Conservation (phyloP, 2,888 invertebrate genomes). For the Plemyria rubiginata region DNA sequence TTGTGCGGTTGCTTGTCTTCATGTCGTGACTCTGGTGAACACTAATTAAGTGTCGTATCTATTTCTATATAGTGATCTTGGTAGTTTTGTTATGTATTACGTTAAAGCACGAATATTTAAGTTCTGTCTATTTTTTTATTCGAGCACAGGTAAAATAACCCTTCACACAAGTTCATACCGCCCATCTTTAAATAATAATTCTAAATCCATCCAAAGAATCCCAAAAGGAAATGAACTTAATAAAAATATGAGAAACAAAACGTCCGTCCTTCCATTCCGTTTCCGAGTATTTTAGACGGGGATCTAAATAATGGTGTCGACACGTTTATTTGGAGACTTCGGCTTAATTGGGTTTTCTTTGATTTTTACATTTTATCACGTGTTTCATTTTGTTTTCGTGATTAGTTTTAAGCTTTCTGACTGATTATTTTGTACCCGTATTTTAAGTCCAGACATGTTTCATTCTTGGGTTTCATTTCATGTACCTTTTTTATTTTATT, state of each 20-base stretch:
- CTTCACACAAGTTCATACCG: background rate
- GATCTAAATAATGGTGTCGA: conserved; percentile 39
- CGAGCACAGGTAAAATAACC: background rate
- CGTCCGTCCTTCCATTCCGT: conserved; percentile 51
- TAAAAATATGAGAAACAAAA: conserved; percentile 47
- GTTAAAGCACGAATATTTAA: too few relatives aligned
- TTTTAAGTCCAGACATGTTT: too few relatives aligned
- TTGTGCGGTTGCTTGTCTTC: conserved; percentile 6
- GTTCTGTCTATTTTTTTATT: too few relatives aligned
- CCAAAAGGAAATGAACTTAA: conserved; percentile 44
- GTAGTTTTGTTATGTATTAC: too few relatives aligned
- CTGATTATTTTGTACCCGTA: too few relatives aligned
- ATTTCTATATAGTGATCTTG: too few relatives aligned
- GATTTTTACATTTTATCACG: conserved; percentile 8
- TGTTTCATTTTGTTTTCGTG: background rate
- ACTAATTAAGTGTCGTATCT: conserved; percentile 30
- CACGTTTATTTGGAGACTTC: conserved; percentile 36
- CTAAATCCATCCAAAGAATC: conserved; percentile 30
- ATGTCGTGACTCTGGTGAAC: conserved; percentile 37
- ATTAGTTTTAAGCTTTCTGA: too few relatives aligned
- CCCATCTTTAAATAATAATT: conserved; percentile 25
- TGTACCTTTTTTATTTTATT: too few relatives aligned
- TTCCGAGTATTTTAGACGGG: conserved; percentile 43
- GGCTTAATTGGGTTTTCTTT: conserved; percentile 23
- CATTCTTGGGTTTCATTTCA: too few relatives aligned